phyloP scores from a whole-genome alignment of 2,797 vertebrate species.

The Chromobotia macracanthus region DNA sequence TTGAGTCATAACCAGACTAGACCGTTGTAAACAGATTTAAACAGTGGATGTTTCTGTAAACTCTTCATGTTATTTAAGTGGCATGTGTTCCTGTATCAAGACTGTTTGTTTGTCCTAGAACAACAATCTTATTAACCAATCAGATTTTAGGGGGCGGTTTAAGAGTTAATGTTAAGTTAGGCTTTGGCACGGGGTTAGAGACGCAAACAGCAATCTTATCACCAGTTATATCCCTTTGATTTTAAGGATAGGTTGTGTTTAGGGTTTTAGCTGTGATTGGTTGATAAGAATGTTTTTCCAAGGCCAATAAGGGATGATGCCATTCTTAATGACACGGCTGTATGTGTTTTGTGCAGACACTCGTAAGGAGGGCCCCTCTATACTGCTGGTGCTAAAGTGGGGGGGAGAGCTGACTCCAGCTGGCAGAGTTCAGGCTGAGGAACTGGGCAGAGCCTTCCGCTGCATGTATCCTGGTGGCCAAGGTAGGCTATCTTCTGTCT shows the following conservation, averaged over 20 bases:
- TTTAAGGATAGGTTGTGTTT: neutral
- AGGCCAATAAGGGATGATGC: neutral
- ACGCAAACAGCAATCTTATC: too few species aligned
- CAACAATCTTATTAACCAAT: neutral
- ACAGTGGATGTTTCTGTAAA: neutral
- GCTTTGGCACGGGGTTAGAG: too few species aligned
- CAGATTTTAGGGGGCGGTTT: neutral
- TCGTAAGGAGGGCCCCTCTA: constrained; percentile 82
- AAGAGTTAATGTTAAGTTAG: neutral
- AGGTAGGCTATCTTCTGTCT: constrained; percentile 74
- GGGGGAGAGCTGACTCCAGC: constrained; percentile 93
- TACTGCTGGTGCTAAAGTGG: constrained; percentile 95
- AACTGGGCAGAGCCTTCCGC: constrained; percentile 92
- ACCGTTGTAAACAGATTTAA: neutral
- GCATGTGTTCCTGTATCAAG: neutral
- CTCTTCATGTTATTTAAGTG: neutral
- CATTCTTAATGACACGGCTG: neutral
- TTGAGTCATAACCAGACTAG: neutral
- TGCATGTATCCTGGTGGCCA: constrained; percentile 98
- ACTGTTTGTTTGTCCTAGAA: neutral
- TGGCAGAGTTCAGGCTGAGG: constrained; percentile 92
- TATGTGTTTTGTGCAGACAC: constrained; percentile 74
- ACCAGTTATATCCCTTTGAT: too few species aligned
- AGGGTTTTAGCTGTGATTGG: too few species aligned
- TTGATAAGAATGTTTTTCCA: neutral